Percentiles rank a stretch among this genome's conserved stretches.
Conservation (phyloP, 35 echinoderm and acorn worm species). For the Chiridota heheva region DNA sequence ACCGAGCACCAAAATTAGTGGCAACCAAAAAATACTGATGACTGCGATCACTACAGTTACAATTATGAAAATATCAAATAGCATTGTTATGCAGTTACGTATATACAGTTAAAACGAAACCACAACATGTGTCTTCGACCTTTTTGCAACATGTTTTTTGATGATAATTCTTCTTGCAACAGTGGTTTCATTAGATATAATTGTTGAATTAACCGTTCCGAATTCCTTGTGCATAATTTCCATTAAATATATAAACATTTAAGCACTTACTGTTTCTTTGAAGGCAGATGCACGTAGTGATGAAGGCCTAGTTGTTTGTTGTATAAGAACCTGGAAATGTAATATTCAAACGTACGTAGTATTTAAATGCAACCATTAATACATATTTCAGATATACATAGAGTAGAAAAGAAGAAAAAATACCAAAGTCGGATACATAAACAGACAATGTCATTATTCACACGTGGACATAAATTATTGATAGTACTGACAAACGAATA, state of each 20-base stretch:
- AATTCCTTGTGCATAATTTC: not conserved
- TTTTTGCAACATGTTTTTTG: not conserved
- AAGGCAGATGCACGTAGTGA: too few species aligned
- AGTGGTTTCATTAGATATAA: not conserved
- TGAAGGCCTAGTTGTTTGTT: too few species aligned
- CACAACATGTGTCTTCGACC: not conserved
- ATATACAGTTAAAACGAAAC: not conserved
- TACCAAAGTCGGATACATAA: not conserved
- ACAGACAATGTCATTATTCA: not conserved
- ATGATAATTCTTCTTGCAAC: too few species aligned
- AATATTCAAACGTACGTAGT: not conserved
- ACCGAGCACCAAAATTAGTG: constrained; percentile 30
- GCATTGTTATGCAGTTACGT: not conserved
- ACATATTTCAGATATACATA: not conserved
- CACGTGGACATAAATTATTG: not conserved
- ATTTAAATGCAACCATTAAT: not conserved
- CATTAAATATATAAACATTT: too few species aligned
- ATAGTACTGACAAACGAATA: not conserved
- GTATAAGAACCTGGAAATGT: not conserved
- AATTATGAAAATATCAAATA: constrained; percentile 1
- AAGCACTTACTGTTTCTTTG: too few species aligned
- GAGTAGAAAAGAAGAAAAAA: not conserved
- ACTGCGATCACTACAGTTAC: constrained; percentile 12
- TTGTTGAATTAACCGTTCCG: not conserved
- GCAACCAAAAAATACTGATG: constrained; percentile 40